phyloP scores from a whole-genome alignment of 2,113 vertebrate species.

The Marcusenius ussheri region DNA sequence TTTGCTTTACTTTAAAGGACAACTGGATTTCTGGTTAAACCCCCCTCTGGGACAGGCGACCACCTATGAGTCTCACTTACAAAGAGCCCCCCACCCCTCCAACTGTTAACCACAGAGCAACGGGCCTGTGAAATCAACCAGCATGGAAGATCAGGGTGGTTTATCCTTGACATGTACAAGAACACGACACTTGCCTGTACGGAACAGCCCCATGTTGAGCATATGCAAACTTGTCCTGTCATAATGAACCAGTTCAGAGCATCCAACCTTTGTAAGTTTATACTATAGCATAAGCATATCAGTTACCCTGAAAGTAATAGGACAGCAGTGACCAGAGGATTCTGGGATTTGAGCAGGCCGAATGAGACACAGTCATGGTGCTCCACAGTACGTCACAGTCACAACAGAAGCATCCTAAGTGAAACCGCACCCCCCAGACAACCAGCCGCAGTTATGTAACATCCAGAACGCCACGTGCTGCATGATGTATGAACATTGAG shows the following conservation, averaged over 20 bases:
- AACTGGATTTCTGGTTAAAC: slow-evolving; percentile 20
- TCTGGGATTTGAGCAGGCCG: background rate
- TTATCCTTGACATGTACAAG: background rate
- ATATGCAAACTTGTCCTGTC: background rate
- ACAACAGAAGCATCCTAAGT: background rate
- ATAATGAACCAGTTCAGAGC: background rate
- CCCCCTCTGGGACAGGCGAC: slow-evolving; percentile 19
- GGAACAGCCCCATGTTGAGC: background rate
- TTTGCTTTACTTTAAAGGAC: slow-evolving; percentile 26
- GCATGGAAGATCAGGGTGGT: background rate
- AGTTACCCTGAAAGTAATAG: background rate
- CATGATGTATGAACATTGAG: slow-evolving; percentile 21
- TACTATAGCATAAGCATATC: background rate
- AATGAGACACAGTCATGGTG: background rate
- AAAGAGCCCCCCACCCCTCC: background rate
- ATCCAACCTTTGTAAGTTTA: background rate
- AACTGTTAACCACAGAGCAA: background rate
- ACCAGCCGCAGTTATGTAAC: slow-evolving; percentile 25
- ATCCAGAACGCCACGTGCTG: slow-evolving; percentile 26
- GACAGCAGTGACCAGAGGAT: background rate
- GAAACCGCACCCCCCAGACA: background rate
- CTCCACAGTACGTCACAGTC: background rate
- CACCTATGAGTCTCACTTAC: slow-evolving; percentile 2
- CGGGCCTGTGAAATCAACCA: background rate
- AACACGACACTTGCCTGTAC: background rate